Base-by-base conservation (phyloP, 2,888 invertebrate genomes). In the Molanna angustata region DNA sequence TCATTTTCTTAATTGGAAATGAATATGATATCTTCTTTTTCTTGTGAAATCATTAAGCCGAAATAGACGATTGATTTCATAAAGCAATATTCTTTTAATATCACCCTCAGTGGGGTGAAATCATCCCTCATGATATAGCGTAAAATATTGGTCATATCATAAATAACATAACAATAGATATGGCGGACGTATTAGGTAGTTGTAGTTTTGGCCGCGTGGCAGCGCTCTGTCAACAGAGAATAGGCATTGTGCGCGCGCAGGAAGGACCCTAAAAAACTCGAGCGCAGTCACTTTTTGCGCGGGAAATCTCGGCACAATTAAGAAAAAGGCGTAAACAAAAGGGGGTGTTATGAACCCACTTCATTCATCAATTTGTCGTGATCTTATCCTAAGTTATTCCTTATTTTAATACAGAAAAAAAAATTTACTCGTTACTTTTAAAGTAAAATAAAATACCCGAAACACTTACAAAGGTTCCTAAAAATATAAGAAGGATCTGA, bases 301-400 rank as follows among this genome's bases (percentile, higher is more conserved):
- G 52, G 54, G 56, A 59, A 58, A 59, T 59, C 59, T 40, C 54
- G 56, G 41, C 52, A 54, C 56, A 59, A 59, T 59, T 59, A 59
- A 57, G 54, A 54, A 56, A 59, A 59, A 59, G 59, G 59, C 59
- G 59, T 59, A 59, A 59, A 59, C 58, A 58, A 58, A 56, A 37
- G 40, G 52, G 50, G 44, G n/a, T n/a, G n/a, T n/a, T n/a, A n/a
- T n/a, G n/a, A n/a, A n/a, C n/a, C n/a, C n/a, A n/a, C n/a, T n/a
- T n/a, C n/a, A n/a, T n/a, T n/a, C n/a, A n/a, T n/a, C n/a, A n/a
- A n/a, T n/a, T n/a, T n/a, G n/a, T n/a, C n/a, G n/a, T n/a, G n/a
- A n/a, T n/a, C n/a, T n/a, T n/a, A n/a, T n/a, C n/a, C n/a, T n/a
- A n/a, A n/a, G n/a, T n/a, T n/a, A n/a, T n/a, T n/a, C n/a, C n/a